Conservation (phyloP, 2,888 invertebrate species). For the Apocheima hispidaria region DNA sequence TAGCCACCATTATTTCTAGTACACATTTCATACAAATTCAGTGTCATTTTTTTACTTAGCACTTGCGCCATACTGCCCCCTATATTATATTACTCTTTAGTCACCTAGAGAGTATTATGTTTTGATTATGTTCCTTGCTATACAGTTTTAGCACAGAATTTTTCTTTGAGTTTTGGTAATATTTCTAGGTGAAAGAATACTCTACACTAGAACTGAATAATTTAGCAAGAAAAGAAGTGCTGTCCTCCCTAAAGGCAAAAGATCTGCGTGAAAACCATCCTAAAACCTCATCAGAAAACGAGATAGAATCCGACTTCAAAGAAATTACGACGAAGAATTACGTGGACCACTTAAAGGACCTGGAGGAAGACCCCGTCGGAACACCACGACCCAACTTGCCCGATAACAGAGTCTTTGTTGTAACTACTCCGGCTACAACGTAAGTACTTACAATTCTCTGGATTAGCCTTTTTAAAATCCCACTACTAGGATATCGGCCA, state of each 20-base stretch:
- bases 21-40: too few species aligned
- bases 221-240: constrained; percentile 68
- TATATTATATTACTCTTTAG: too few species aligned
- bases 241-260: constrained; percentile 59
- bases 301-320: constrained; percentile 32
- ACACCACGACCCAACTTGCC: constrained; percentile 66
- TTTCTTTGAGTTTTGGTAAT: too few species aligned
- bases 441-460: constrained; percentile 19
- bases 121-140: too few species aligned
- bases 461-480: too few species aligned
- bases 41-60: too few species aligned
- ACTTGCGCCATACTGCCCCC: too few species aligned
- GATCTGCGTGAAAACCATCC: constrained; percentile 59
- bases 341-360: constrained; percentile 64
- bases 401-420: constrained; percentile 69
- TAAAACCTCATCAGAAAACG: constrained; percentile 45
- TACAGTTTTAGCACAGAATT: too few species aligned
- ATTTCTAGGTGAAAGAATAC: constrained; percentile 74
- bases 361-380: constrained; percentile 77
- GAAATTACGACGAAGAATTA: constrained; percentile 58
- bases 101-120: too few species aligned
- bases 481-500: too few species aligned
- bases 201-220: constrained; percentile 76
- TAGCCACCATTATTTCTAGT: too few species aligned
- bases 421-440: constrained; percentile 64